Evolutionary conservation across 1,140 invertebrate genomes (phyloP), one percentile per base, ranked within the genome.

Genomic region (Drosophila pachea): DNA sequence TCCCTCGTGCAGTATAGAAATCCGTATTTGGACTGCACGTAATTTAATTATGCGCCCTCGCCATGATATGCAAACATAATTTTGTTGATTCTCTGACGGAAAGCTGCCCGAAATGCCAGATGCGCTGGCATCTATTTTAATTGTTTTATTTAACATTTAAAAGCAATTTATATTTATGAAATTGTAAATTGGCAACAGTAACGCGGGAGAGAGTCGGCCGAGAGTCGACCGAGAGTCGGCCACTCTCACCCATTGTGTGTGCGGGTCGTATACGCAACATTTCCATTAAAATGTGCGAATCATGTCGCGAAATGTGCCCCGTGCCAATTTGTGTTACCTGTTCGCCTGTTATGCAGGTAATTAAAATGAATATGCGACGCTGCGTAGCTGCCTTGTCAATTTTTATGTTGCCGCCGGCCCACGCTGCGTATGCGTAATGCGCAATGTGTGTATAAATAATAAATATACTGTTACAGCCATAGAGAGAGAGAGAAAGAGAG

Each of bases 71-170:
- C 67, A 69, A 69, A 65, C 67, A 69, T 35, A 45, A 58, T 52
- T 56, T 49, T 64, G 67, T 58, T 69, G 67, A 58, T 69, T 65
- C 65, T 69, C 61, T 58, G 22, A 22, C 22, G 3, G 22, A 52
- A 43, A 45, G 64, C 8, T 32, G 5, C 22, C 12, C 22, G 6
- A 14, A 42, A 5, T 9, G 9, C 52, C 64, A 53, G 32, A 4
- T 45, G 53, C 9, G 9, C 52, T 4, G 43, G 61, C 12, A 36
- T 48, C 62, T 48, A 71, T 71, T 71, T 82, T 82, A 82, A 82
- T 82, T 82, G 78, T 82, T 82, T 78, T 69, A 78, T 82, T 82
- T 78, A 82, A 82, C 78, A 82, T 82, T 82, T 82, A 82, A 83
- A 84, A 69, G 60, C 79, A 82, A 82, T 82, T 82, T 82, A 82